A percentile compares a stretch with the other conserved stretches of the same genome.
Conservation (phyloP, 2,797 vertebrate species). For the Pseudocheirus occidentalis region DNA sequence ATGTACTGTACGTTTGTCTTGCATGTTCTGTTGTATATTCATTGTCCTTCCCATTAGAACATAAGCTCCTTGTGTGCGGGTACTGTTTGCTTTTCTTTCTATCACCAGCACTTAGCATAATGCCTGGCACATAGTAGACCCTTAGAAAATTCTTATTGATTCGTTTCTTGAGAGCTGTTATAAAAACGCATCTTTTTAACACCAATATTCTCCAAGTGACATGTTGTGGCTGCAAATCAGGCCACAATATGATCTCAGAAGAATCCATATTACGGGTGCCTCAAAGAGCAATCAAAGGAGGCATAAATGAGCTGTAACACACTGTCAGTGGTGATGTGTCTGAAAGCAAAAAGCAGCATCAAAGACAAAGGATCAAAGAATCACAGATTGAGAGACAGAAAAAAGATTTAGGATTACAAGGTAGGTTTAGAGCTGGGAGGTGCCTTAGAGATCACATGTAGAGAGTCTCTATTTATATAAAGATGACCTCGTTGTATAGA, state of each 20-base stretch:
- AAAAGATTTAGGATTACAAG: neutral
- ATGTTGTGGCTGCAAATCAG: neutral
- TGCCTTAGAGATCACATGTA: neutral
- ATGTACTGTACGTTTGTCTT: neutral
- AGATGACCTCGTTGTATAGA: neutral
- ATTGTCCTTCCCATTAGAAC: neutral
- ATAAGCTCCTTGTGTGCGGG: neutral
- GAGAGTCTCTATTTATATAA: neutral
- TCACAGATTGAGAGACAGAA: neutral
- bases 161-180: neutral
- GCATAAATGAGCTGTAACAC: neutral
- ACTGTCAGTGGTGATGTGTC: neutral
- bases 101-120: neutral
- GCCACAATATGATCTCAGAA: neutral
- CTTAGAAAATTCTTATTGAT: neutral
- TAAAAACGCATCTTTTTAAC: neutral
- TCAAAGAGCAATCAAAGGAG: neutral
- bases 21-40: neutral
- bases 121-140: neutral
- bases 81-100: neutral
- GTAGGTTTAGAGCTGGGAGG: neutral
- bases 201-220: neutral
- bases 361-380: neutral
- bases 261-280: neutral
- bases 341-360: neutral